Base-by-base conservation (phyloP, 1,140 invertebrate species). In the Halesus radiatus region DNA sequence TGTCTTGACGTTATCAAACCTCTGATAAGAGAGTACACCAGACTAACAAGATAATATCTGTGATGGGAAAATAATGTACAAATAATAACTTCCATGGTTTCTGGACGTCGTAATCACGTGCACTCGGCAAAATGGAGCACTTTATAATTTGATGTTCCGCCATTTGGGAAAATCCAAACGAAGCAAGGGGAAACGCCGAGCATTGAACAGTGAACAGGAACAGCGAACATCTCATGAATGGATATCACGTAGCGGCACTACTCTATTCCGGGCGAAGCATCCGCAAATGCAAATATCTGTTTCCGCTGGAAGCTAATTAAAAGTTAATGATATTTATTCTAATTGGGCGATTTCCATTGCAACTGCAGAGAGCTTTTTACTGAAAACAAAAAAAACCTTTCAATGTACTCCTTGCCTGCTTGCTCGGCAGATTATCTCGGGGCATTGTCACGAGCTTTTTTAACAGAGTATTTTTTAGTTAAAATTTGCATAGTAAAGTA, bases 301-400 rank as follows among this genome's bases (percentile, higher is more conserved):
- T 79, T 62, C 68, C 23, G 54, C 56, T n/a, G 26, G 23, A 64
- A 73, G 73, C 52, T 79, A 79, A 79, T 79, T 79, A 79, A 79
- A 79, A 56, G 37, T 79, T 70, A 79, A 79, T 79, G 78, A 79
- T 79, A 73, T 79, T 79, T 79, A 79, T 79, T 79, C 78, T 79
- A 79, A 79, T 79, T 73, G 68, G 78, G 20, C 45, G 54, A 73
- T 74, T 78, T 53, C 60, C 75, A 66, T 50, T 77, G 32, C 56
- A 56, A 45, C 13, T 26, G 22, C 45, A 15, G 29, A 50, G 23
- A 6, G 62, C 26, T 32, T 66, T 32, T 66, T 66, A 8, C 22
- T 26, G 7, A 66, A 66, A 66, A 26, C 6, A 26, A n/a, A 66
- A 66, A 66, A 26, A n/a, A 26, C 1, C 22, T 66, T 66, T 66